Percentiles rank a stretch among this genome's conserved stretches.
Conservation (phyloP, 2,113 vertebrate species). For the Laticauda laticaudata region DNA sequence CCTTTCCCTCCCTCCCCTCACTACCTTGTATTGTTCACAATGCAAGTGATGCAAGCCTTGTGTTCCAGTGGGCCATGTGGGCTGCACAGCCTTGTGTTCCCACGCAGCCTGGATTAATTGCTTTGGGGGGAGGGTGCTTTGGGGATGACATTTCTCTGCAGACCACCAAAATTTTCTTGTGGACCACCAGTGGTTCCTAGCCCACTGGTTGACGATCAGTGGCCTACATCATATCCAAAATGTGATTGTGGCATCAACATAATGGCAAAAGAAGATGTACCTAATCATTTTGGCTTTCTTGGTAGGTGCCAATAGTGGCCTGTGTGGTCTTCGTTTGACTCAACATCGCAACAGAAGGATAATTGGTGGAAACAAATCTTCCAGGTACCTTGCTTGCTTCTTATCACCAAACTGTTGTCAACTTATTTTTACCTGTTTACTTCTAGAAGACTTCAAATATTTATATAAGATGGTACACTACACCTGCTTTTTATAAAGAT, state of each 20-base stretch:
- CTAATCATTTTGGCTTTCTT: constrained; percentile 35
- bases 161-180: too few species aligned
- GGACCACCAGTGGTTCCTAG: too few species aligned
- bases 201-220: too few species aligned
- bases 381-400: constrained; percentile 68
- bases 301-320: constrained; percentile 50
- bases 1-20: too few species aligned
- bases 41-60: too few species aligned
- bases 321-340: constrained; percentile 65
- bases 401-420: background rate
- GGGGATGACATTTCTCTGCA: too few species aligned
- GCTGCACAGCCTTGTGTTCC: too few species aligned
- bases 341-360: constrained; percentile 73
- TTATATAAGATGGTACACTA: background rate
- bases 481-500: background rate
- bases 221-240: background rate
- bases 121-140: too few species aligned
- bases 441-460: background rate
- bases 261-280: background rate
- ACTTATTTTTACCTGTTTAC: background rate
- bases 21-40: too few species aligned
- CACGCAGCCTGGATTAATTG: too few species aligned
- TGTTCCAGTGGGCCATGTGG: too few species aligned
- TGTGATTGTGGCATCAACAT: background rate
- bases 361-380: constrained; percentile 78